These are phyloP conservation scores for Eurystomus glaucurus DNA, from an alignment of 2,797 vertebrate species.

Conservation along the genomic window DNA sequence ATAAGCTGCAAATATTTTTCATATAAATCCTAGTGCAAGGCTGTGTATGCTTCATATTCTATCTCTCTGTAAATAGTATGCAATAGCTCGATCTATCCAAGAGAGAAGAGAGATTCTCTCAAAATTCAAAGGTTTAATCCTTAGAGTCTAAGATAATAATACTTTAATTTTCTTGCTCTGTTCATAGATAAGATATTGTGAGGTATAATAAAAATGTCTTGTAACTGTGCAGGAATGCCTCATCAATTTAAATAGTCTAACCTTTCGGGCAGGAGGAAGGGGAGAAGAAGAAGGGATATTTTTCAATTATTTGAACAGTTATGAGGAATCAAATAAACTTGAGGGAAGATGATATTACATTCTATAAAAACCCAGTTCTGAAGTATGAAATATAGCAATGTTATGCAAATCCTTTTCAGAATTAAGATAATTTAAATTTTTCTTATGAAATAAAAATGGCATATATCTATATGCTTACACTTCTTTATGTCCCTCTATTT, in stretches of 20 bases:
- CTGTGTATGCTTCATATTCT: fast-evolving
- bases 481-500: fast-evolving
- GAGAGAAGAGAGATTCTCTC: not conserved
- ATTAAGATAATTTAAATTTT: not conserved
- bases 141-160: not conserved
- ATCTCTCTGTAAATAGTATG: not conserved
- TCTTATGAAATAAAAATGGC: not conserved
- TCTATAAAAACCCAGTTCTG: not conserved
- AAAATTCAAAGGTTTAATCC: not conserved
- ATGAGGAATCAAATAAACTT: not conserved
- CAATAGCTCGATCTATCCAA: fast-evolving
- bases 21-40: not conserved
- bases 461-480: not conserved
- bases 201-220: not conserved
- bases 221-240: not conserved
- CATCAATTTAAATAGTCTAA: not conserved
- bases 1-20: not conserved
- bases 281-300: not conserved
- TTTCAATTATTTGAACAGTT: not conserved
- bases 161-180: constrained; percentile 1
- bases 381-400: not conserved
- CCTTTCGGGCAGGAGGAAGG: not conserved
- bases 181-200: not conserved
- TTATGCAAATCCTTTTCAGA: not conserved
- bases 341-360: not conserved